Evolutionary conservation across 2,888 invertebrate species (phyloP).

Genomic region (Phyllotreta cruciferae): DNA sequence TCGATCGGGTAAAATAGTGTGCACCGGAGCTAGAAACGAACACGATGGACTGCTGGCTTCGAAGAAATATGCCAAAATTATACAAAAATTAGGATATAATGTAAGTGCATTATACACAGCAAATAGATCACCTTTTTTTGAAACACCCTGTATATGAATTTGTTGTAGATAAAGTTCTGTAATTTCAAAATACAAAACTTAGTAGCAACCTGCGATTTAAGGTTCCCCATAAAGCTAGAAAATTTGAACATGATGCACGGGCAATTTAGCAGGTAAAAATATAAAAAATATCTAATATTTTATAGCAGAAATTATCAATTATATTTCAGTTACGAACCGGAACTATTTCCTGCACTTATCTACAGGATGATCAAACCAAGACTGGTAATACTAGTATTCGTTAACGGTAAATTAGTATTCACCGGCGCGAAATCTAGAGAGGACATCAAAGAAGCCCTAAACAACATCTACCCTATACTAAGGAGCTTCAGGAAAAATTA

Average conservation of each 20-base stretch:
- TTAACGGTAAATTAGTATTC: constrained; percentile 98
- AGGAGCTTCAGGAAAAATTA: constrained; percentile 84
- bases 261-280: constrained; percentile 64
- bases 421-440: constrained; percentile 93
- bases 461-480: constrained; percentile 93
- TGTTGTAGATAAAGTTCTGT: constrained; percentile 73
- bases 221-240: constrained; percentile 77
- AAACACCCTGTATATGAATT: no score
- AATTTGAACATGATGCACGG: constrained; percentile 77
- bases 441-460: constrained; percentile 92
- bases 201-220: constrained; percentile 77
- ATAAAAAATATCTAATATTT: neutral
- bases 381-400: constrained; percentile 96
- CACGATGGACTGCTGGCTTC: constrained; percentile 76
- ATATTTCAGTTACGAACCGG: constrained; percentile 89
- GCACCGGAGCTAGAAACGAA: constrained; percentile 82
- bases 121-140: no score
- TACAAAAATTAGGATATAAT: constrained; percentile 80
- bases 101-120: no score
- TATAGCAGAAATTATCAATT: constrained; percentile 2
- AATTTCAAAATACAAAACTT: constrained; percentile 83
- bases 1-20: constrained; percentile 82
- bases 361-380: constrained; percentile 97
- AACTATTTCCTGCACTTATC: constrained; percentile 97
- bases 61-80: constrained; percentile 81